These are phyloP conservation scores for Anoplophora glabripennis DNA, from an alignment of 1,140 invertebrate species.

Conservation along the genomic window DNA sequence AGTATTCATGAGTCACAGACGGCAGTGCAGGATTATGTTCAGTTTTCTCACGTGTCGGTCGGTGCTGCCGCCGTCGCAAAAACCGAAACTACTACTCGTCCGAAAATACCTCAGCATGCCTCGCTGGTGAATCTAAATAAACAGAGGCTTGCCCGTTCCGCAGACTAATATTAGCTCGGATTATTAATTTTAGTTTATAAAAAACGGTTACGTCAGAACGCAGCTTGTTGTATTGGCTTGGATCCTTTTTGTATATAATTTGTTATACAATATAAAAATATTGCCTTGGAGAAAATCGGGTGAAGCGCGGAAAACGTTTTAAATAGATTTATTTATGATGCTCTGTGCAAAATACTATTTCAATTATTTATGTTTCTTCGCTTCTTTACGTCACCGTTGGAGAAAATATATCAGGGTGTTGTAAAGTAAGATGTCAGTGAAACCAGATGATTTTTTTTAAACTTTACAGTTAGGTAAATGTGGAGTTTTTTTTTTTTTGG, in stretches of 20 bases:
- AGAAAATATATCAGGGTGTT: too few relatives aligned
- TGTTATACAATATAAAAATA: too few relatives aligned
- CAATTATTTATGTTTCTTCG: too few relatives aligned
- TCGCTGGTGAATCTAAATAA: constrained; percentile 11
- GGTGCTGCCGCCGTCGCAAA: constrained; percentile 16
- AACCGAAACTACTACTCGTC: constrained; percentile 3
- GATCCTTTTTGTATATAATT: background rate
- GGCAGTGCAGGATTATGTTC: background rate
- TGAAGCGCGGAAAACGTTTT: too few relatives aligned
- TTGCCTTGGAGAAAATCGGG: too few relatives aligned
- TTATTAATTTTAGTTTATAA: constrained; percentile 16
- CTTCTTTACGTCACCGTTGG: too few relatives aligned
- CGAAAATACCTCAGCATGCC: background rate
- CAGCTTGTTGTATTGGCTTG: constrained; percentile 8
- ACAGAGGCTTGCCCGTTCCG: constrained; percentile 12
- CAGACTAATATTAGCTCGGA: constrained; percentile 1
- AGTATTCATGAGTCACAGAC: background rate
- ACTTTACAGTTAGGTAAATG: too few relatives aligned
- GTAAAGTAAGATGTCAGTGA: too few relatives aligned
- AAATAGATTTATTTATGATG: too few relatives aligned
- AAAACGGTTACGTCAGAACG: constrained; percentile 12
- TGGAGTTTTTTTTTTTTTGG: too few relatives aligned
- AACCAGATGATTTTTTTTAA: too few relatives aligned
- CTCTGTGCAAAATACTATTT: too few relatives aligned
- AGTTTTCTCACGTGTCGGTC: background rate